Evolutionary conservation across 2,113 vertebrate genomes (phyloP).

Genomic region (Paraplagusia blochii): DNA sequence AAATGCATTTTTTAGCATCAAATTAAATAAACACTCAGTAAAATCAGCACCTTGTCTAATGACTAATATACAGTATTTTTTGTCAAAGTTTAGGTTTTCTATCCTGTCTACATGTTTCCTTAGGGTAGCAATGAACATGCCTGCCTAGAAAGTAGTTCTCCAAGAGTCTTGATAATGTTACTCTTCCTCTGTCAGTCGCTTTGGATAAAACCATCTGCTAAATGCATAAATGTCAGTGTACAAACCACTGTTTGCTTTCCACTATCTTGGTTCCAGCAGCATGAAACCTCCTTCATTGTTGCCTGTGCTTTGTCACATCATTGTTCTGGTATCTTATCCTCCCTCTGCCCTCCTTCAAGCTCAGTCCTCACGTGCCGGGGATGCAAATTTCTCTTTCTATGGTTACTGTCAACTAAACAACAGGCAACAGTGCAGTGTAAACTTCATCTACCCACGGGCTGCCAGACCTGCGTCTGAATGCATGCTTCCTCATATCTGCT

Average conservation of each 20-base stretch:
- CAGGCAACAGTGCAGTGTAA: slow-evolving; percentile 53
- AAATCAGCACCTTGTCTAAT: too few species aligned
- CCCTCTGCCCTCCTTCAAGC: slow-evolving; percentile 37
- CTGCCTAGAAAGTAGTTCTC: too few species aligned
- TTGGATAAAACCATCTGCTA: too few species aligned
- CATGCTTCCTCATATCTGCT: slow-evolving; percentile 44
- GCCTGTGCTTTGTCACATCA: slow-evolving; percentile 45
- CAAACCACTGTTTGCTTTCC: slow-evolving; percentile 7
- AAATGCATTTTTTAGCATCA: too few species aligned
- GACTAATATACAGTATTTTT: too few species aligned
- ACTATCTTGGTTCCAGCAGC: slow-evolving; percentile 26
- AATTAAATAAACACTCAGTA: too few species aligned
- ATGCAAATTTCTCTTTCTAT: slow-evolving; percentile 55
- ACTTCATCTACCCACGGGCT: slow-evolving; percentile 8
- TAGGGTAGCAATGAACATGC: too few species aligned
- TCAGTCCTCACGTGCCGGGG: slow-evolving; percentile 48
- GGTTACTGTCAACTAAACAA: slow-evolving; percentile 67
- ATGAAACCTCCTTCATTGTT: slow-evolving; percentile 19
- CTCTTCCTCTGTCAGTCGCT: too few species aligned
- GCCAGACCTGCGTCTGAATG: slow-evolving; percentile 39
- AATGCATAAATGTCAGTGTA: slow-evolving; percentile 5
- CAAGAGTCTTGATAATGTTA: too few species aligned
- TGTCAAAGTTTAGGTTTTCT: too few species aligned
- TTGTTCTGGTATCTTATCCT: slow-evolving; percentile 38
- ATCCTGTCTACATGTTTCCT: too few species aligned